A percentile compares a stretch with the other conserved stretches of the same genome.
phyloP scores from a whole-genome alignment of 2,797 vertebrate genomes.

The Zalophus californianus region DNA sequence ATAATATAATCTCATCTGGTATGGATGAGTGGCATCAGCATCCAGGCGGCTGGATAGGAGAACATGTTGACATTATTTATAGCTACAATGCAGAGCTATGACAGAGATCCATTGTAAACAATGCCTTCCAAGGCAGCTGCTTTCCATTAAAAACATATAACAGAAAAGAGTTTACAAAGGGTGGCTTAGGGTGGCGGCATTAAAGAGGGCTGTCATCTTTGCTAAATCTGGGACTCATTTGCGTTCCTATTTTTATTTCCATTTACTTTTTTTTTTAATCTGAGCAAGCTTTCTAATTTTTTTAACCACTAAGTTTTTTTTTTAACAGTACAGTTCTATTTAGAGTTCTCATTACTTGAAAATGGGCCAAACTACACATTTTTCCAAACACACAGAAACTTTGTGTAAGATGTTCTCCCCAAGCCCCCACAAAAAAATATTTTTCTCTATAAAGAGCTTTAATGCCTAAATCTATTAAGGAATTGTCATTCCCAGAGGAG shows the following conservation, averaged over 20 bases:
- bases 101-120: slow-evolving; percentile 80
- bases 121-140: slow-evolving; percentile 74
- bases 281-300: slow-evolving; percentile 74
- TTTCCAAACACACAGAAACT: slow-evolving; percentile 63
- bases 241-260: slow-evolving; percentile 79
- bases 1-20: slow-evolving; percentile 73
- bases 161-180: slow-evolving; percentile 58
- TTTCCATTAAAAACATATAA: slow-evolving; percentile 76
- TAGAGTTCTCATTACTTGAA: slow-evolving; percentile 80
- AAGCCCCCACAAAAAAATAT: slow-evolving; percentile 8
- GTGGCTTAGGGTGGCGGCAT: slow-evolving; percentile 48
- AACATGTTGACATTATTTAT: slow-evolving; percentile 79
- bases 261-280: slow-evolving; percentile 71
- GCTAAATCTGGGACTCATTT: slow-evolving; percentile 78
- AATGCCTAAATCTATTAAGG: slow-evolving; percentile 55
- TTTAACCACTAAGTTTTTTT: slow-evolving; percentile 59
- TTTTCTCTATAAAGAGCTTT: slow-evolving; percentile 59
- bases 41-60: slow-evolving; percentile 60
- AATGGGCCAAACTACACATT: slow-evolving; percentile 76
- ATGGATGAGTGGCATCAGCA: slow-evolving; percentile 64
- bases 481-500: slow-evolving; percentile 66
- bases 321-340: slow-evolving; percentile 62
- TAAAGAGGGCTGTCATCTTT: slow-evolving; percentile 70
- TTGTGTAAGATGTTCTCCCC: slow-evolving; percentile 20
- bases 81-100: slow-evolving; percentile 61